Percentiles rank a stretch among this genome's conserved stretches.
Evolutionary conservation across 2,888 invertebrate genomes (phyloP).

Genomic region (Embidobia sp.): DNA sequence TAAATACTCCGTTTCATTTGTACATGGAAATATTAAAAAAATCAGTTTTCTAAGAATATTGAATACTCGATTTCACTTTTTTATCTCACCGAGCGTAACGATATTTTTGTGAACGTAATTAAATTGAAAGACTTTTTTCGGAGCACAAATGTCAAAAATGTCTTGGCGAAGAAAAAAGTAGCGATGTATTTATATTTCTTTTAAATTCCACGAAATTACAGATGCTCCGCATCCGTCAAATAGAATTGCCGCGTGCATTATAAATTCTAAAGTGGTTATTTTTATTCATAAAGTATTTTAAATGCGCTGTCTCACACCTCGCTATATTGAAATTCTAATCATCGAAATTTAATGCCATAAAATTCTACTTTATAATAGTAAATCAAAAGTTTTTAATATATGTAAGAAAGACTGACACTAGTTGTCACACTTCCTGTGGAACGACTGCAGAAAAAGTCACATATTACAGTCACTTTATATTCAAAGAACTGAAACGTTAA

Average conservation of each 20-base stretch:
- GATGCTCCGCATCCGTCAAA: constrained; percentile 2
- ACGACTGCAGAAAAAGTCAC: constrained; percentile 60
- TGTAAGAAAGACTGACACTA: constrained; percentile 60
- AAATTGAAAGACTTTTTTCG: too few relatives aligned
- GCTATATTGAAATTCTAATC: constrained; percentile 58
- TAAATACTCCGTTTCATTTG: too few relatives aligned
- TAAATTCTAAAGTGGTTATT: constrained; percentile 19
- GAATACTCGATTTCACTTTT: too few relatives aligned
- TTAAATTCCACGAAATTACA: too few relatives aligned
- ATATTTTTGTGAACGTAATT: too few relatives aligned
- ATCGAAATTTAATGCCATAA: constrained; percentile 63
- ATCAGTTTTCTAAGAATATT: too few relatives aligned
- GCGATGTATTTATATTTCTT: too few relatives aligned
- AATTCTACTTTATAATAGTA: constrained; percentile 63
- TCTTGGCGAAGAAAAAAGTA: too few relatives aligned
- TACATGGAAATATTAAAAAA: too few relatives aligned
- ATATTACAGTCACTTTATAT: constrained; percentile 62
- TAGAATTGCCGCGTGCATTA: constrained; percentile 6
- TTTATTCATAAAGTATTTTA: constrained; percentile 45
- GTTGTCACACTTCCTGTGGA: constrained; percentile 55
- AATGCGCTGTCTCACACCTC: constrained; percentile 27
- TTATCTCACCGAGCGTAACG: too few relatives aligned
- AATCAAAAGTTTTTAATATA: constrained; percentile 64
- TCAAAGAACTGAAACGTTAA: constrained; percentile 60
- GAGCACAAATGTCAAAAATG: too few relatives aligned